phyloP scores from a whole-genome alignment of 64 coral and sea anemone species.

The Pocillopora verrucosa region DNA sequence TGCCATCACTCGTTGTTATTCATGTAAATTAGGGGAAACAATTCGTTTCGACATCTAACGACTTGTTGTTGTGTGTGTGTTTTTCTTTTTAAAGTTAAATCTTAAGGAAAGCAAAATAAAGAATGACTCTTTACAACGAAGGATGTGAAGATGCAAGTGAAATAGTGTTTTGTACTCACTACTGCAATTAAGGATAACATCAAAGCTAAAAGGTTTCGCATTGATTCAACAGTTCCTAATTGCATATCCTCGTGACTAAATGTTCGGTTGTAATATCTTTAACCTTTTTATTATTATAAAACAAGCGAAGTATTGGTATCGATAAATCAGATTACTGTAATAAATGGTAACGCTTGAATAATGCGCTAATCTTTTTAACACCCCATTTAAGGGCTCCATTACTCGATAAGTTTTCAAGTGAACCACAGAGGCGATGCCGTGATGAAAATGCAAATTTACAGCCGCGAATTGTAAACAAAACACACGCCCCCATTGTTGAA shows the following conservation, averaged over 20 bases:
- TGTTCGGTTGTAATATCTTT: neutral
- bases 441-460: neutral
- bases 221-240: neutral
- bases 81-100: neutral
- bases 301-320: neutral
- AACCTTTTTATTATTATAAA: neutral
- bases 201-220: neutral
- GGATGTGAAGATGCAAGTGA: neutral
- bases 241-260: neutral
- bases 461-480: slow-evolving; percentile 1
- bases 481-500: neutral
- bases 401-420: neutral
- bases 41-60: neutral
- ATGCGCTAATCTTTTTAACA: slow-evolving; percentile 3
- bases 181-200: neutral
- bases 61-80: neutral
- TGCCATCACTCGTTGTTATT: neutral
- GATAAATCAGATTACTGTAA: neutral
- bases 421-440: neutral
- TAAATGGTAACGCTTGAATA: neutral
- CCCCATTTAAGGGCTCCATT: neutral
- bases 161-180: neutral
- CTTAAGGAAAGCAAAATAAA: neutral
- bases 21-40: neutral
- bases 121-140: neutral